These are phyloP conservation scores for Myanophis thanlyinensis DNA, from an alignment of 2,113 vertebrate species.

Conservation along the genomic window DNA sequence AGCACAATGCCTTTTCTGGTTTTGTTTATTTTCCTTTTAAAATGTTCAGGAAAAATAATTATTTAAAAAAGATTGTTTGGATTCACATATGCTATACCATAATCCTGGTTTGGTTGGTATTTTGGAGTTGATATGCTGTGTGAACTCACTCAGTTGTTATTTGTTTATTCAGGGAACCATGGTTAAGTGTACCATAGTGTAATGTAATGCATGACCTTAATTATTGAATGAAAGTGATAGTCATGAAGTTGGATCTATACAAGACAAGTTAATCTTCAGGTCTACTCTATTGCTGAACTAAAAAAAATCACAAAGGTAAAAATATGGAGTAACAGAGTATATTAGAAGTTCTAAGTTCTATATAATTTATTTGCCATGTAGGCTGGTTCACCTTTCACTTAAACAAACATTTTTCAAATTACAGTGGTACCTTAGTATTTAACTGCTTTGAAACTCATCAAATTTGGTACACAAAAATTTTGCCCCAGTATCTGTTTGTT, in stretches of 20 bases:
- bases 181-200: not conserved
- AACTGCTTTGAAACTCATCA: too few relatives aligned
- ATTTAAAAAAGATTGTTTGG: not conserved
- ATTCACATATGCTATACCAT: not conserved
- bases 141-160: not conserved
- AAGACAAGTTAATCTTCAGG: not conserved
- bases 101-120: not conserved
- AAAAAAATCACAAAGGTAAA: not conserved
- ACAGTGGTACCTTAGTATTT: too few relatives aligned
- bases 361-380: not conserved
- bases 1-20: not conserved
- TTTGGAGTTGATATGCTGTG: not conserved
- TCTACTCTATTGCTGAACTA: not conserved
- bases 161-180: not conserved
- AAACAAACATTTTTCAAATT: not conserved
- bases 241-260: not conserved
- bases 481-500: too few relatives aligned
- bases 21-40: not conserved
- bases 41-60: not conserved
- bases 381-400: not conserved
- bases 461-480: too few relatives aligned
- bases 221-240: not conserved
- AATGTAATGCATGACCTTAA: not conserved
- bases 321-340: not conserved
- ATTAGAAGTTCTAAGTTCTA: not conserved